Conservation (phyloP, 2,888 invertebrate species). For the Ectropis crepuscularia region DNA sequence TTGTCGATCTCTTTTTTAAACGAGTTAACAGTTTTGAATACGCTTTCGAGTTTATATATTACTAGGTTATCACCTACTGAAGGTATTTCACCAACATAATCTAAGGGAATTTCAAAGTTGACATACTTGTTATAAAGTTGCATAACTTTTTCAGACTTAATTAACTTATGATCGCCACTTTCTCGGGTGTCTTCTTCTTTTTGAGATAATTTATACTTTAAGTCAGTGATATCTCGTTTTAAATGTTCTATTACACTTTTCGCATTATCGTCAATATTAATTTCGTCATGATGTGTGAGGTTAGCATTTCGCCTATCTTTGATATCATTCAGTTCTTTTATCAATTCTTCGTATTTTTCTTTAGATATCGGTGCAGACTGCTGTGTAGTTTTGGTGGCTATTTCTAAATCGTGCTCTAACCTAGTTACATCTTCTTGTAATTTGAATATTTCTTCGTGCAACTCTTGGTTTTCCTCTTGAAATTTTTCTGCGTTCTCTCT, state of each 20-base stretch:
- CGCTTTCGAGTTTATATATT: slow-evolving; percentile 78
- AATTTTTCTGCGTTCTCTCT: slow-evolving; percentile 80
- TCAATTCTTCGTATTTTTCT: slow-evolving; percentile 66
- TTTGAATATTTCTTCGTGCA: slow-evolving; percentile 80
- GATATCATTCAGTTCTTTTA: slow-evolving; percentile 67
- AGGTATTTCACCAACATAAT: slow-evolving; percentile 77
- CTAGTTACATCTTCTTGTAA: slow-evolving; percentile 78
- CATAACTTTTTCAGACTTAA: slow-evolving; percentile 72
- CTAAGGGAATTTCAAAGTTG: slow-evolving; percentile 77
- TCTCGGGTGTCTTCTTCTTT: slow-evolving; percentile 56
- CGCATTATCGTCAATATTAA: slow-evolving; percentile 80
- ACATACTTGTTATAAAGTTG: slow-evolving; percentile 78
- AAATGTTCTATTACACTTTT: slow-evolving; percentile 79
- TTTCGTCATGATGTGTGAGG: slow-evolving; percentile 69
- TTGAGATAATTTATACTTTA: slow-evolving; percentile 68
- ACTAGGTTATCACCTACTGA: slow-evolving; percentile 68
- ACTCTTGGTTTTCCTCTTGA: slow-evolving; percentile 82
- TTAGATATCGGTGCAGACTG: slow-evolving; percentile 64
- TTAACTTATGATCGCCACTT: slow-evolving; percentile 54
- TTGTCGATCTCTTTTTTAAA: slow-evolving; percentile 85
- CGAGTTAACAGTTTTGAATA: slow-evolving; percentile 83
- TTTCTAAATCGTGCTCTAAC: slow-evolving; percentile 76
- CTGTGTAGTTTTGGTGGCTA: slow-evolving; percentile 60
- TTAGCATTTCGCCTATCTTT: slow-evolving; percentile 64
- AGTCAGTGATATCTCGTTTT: slow-evolving; percentile 75